phyloP scores from a whole-genome alignment of 2,888 invertebrate genomes.

The Lycia hirtaria region DNA sequence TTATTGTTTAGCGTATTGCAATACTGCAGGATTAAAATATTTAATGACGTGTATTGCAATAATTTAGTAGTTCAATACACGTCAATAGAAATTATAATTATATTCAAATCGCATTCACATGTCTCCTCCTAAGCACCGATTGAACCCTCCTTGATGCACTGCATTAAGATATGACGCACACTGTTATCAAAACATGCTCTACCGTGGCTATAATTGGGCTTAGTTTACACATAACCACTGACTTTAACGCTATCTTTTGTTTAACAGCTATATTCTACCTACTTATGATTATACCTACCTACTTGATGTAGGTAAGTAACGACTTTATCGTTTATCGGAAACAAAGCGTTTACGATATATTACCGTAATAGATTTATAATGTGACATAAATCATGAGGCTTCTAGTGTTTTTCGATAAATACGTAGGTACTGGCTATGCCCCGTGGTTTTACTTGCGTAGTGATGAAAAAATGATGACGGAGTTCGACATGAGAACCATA shows the following conservation, averaged over 20 bases:
- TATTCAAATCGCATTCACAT: neutral
- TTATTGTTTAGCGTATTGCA: neutral
- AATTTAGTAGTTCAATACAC: no score
- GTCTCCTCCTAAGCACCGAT: constrained; percentile 1
- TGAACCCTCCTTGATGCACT: constrained; percentile 11
- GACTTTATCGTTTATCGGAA: constrained; percentile 15
- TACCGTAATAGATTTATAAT: constrained; percentile 48
- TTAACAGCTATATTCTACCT: constrained; percentile 12
- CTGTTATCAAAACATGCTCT: constrained; percentile 21
- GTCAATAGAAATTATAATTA: neutral
- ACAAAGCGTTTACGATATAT: constrained; percentile 22
- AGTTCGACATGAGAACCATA: no score
- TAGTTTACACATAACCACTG: constrained; percentile 27
- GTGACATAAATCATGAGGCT: constrained; percentile 43
- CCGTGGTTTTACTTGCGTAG: no score
- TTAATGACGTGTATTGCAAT: no score
- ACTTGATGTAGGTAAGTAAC: no score
- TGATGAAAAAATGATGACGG: no score
- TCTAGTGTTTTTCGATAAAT: no score
- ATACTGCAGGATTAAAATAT: no score
- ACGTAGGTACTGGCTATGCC: no score
- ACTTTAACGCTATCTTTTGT: constrained; percentile 35
- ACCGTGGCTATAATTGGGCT: constrained; percentile 27
- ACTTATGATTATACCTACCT: no score
- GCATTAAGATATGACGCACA: constrained; percentile 22